Evolutionary conservation across 2,113 vertebrate genomes (phyloP), one percentile per base, ranked within the genome.

Genomic region (Hippoglossus stenolepis): DNA sequence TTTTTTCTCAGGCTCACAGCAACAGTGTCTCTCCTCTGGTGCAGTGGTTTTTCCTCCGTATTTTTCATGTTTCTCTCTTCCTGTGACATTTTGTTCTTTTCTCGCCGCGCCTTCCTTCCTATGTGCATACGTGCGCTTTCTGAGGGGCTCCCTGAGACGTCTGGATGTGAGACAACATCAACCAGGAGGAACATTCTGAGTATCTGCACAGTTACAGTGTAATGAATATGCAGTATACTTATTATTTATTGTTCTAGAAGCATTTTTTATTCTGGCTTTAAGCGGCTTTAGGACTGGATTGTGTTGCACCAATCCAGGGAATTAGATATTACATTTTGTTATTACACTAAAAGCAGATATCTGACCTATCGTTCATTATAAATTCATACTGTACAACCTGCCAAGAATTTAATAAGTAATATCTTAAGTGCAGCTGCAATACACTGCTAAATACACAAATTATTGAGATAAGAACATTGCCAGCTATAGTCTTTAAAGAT

Each of bases 321-420:
- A 26, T 49, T 63, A 49, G 6, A 4, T 54, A 17, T 75, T 35
- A 24, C 8, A 56, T 40, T 56, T 2, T n/a, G 28, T 54, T 24
- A 45, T 54, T 74, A 54, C 1, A 3, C 51, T 78, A 60, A 78
- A 65, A 79, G 75, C 65, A 54, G 5, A 70, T 73, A 64, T 64
- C 59, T 40, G 11, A 51, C 20, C 45, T 64, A 47, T 35, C 69
- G 47, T 57, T 72, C 28, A 47, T 54, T 26, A 38, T 47, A 20
- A 56, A 71, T 47, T 38, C 4, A 71, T 15, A n/a, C 5, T 40
- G 54, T 38, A 61, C n/a, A 70, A 13, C n/a, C 11, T 45, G 59
- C 20, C 66, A 79, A 62, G 2, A 64, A 70, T 40, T 3, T 20
- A 38, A 47, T 15, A 35, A 66, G 56, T 47, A 62, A 79, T 70